Evolutionary conservation across 64 coral and sea anemone species (phyloP), one percentile per base, ranked within the genome.

Genomic region (Cladopsammia gracilis): DNA sequence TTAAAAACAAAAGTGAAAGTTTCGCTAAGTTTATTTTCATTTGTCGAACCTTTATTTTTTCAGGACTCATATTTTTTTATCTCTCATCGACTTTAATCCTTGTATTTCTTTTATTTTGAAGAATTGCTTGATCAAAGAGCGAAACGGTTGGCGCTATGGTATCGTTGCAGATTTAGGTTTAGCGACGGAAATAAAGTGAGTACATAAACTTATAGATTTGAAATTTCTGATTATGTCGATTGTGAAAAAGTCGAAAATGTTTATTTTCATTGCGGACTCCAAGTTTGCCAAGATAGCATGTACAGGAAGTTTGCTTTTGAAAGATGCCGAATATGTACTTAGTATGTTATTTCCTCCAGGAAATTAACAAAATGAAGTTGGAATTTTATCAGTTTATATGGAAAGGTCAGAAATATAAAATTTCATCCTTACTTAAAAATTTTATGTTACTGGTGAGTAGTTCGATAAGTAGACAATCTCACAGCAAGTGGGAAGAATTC

Each of bases 81-180:
- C n/a, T n/a, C n/a, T n/a, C n/a, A n/a, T n/a, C n/a, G n/a, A n/a
- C 13, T 20, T 19, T 50, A 20, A 48, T 20, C 25, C 26, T 13
- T 43, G 16, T n/a, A 20, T 51, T 87, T 58, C 57, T 80, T 86
- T 44, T 80, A 47, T 76, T 52, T 88, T 52, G 58, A 73, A 97
- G 96, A 97, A 97, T 75, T 97, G 96, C 61, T 94, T 97, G 48
- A 97, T 97, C 25, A 94, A 80, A 58, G 90, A 86, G 57, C 73
- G 45, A 16, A 88, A 94, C 54, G 76, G 89, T 34, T 92, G 80
- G 96, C 85, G 81, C 42, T 97, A 97, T 83, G 96, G 72, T 20
- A 70, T 97, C 14, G 86, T 97, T 70, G 96, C 88, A 88, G 96
- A 97, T 86, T 84, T 97, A 18, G 96, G 96, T 7, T 87, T 97